Conservation (phyloP, 2,113 vertebrate genomes). For the Rostratula benghalensis region DNA sequence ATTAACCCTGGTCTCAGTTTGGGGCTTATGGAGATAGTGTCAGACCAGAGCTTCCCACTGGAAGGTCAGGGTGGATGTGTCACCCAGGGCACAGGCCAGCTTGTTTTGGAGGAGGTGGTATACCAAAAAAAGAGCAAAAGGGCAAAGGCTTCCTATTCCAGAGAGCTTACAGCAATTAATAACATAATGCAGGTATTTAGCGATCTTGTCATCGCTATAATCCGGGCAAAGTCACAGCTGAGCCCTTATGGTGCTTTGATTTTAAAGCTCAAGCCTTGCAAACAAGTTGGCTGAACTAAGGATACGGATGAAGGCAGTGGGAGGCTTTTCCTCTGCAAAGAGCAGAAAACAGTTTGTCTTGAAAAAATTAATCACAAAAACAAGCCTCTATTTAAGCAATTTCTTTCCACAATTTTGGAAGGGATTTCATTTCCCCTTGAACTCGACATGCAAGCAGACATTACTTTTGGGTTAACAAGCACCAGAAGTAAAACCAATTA, state of each 20-base stretch:
- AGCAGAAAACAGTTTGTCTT: conserved; percentile 10
- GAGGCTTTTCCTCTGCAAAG: conserved; percentile 6
- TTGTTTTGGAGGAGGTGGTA: neutral
- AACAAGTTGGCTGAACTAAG: conserved; percentile 4
- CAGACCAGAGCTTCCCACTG: neutral
- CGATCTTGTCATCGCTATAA: neutral
- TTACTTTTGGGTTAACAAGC: conserved; percentile 62
- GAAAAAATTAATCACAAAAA: neutral
- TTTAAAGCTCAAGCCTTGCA: neutral
- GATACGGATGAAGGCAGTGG: neutral
- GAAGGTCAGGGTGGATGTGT: neutral
- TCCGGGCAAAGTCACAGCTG: neutral
- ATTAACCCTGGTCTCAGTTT: neutral
- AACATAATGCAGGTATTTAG: neutral
- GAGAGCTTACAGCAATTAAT: neutral
- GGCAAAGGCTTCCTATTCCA: neutral
- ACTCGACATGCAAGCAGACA: conserved; percentile 53
- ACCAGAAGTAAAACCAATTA: conserved; percentile 71
- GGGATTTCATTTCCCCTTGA: conserved; percentile 55
- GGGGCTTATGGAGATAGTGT: neutral
- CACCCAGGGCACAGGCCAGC: neutral
- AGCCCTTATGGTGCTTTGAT: conserved; percentile 36
- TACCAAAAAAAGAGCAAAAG: neutral
- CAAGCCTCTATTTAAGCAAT: neutral
- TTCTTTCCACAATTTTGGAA: conserved; percentile 43